These are phyloP conservation scores for Leptoteleia sp. DNA, from an alignment of 1,140 invertebrate species.

Conservation along the genomic window DNA sequence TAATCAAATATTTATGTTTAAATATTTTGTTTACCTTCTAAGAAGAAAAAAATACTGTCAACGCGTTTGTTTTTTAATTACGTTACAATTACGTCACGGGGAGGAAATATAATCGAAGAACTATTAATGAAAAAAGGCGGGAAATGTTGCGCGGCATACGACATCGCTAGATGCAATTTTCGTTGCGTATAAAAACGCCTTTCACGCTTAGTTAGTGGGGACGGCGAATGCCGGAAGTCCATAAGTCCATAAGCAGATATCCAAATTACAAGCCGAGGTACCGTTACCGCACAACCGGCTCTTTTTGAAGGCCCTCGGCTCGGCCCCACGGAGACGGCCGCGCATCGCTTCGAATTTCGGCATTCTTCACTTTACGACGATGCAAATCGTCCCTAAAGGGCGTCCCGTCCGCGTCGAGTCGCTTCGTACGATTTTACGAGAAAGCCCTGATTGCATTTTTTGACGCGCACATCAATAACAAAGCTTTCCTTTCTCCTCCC, in stretches of 20 bases:
- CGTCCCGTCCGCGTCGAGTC: conserved; percentile 46
- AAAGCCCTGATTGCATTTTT: conserved; percentile 52
- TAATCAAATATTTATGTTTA: no score
- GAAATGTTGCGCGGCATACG: background rate
- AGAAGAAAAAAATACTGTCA: no score
- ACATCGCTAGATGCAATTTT: conserved; percentile 30
- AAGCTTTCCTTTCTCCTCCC: no score
- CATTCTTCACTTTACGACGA: conserved; percentile 70
- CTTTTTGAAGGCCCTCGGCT: conserved; percentile 49
- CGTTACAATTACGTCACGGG: no score
- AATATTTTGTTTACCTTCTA: no score
- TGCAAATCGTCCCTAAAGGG: conserved; percentile 66
- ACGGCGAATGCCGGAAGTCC: conserved; percentile 63
- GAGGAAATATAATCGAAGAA: no score
- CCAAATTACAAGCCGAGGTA: conserved; percentile 75
- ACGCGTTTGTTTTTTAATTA: no score
- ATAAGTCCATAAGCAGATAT: conserved; percentile 68
- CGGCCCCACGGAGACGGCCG: conserved; percentile 45
- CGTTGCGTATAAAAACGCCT: conserved; percentile 28
- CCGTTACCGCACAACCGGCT: conserved; percentile 72
- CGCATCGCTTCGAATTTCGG: conserved; percentile 69
- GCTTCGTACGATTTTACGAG: conserved; percentile 20
- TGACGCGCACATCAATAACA: conserved; percentile 27
- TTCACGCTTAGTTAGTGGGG: conserved; percentile 44
- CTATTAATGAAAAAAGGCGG: background rate